Conservation (phyloP, 1,140 invertebrate species). For the Hirudo medicinalis region DNA sequence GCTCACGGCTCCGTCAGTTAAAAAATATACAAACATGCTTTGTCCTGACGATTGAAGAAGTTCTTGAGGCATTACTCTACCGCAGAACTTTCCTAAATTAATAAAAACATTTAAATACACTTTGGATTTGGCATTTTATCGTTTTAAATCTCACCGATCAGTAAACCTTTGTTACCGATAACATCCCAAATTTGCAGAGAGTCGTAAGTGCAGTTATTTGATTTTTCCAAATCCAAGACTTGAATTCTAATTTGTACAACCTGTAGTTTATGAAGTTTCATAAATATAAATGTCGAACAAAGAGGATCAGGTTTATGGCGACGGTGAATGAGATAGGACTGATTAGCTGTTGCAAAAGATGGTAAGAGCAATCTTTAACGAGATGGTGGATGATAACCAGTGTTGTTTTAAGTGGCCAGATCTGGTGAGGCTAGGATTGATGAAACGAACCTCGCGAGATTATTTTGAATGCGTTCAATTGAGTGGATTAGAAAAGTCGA, state of each 20-base stretch:
- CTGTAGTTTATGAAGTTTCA: neutral
- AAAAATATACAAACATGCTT: neutral
- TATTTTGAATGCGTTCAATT: neutral
- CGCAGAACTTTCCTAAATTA: constrained; percentile 3
- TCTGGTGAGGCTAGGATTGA: too few relatives aligned
- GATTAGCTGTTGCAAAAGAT: too few relatives aligned
- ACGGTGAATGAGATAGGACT: too few relatives aligned
- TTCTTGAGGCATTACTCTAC: neutral
- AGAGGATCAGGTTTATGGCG: neutral
- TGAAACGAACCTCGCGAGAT: neutral
- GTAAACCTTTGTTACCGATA: neutral
- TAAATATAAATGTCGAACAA: neutral
- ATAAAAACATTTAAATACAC: too few relatives aligned
- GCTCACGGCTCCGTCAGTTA: neutral
- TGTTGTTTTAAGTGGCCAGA: too few relatives aligned
- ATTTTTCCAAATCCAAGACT: neutral
- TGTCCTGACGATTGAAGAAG: neutral
- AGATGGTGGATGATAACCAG: too few relatives aligned
- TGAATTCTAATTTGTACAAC: neutral
- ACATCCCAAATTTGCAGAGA: constrained; percentile 2
- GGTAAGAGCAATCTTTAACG: too few relatives aligned
- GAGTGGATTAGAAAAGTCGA: neutral
- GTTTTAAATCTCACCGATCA: too few relatives aligned
- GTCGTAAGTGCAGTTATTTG: neutral
- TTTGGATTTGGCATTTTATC: too few relatives aligned